These are phyloP conservation scores for Acipenser transmontanus DNA, from an alignment of 2,797 vertebrate species.

Conservation along the genomic window DNA sequence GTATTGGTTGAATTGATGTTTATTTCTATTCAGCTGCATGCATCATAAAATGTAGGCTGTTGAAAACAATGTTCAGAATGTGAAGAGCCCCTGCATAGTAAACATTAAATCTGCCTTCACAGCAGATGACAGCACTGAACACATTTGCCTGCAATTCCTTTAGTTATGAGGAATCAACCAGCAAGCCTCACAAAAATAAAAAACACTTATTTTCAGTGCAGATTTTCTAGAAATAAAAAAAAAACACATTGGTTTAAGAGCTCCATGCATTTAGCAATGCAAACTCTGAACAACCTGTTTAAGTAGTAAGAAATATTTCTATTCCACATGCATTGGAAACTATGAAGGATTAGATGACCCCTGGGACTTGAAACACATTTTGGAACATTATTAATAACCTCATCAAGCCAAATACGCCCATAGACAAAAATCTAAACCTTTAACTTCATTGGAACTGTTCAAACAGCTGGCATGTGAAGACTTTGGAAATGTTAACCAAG, in stretches of 20 bases:
- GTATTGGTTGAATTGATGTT: too few species aligned
- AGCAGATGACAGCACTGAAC: neutral
- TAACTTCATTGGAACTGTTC: too few species aligned
- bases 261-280: too few species aligned
- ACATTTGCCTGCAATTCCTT: neutral
- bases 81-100: neutral
- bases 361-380: constrained; percentile 24
- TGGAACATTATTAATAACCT: constrained; percentile 36
- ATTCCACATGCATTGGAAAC: constrained; percentile 21
- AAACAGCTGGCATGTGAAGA: too few species aligned
- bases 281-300: constrained; percentile 15
- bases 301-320: constrained; percentile 34
- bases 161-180: neutral
- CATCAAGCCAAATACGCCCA: neutral
- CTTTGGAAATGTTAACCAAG: too few species aligned
- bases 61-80: too few species aligned
- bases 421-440: too few species aligned
- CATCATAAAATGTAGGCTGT: too few species aligned
- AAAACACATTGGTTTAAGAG: too few species aligned
- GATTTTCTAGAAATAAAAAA: too few species aligned
- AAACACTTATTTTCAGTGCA: too few species aligned
- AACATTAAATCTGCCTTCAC: neutral
- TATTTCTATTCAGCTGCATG: too few species aligned
- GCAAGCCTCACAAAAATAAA: neutral
- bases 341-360: constrained; percentile 30